A percentile compares a stretch with the other conserved stretches of the same genome.
Evolutionary conservation across 2,113 vertebrate species (phyloP).

Genomic region (Poeciliopsis prolifica): DNA sequence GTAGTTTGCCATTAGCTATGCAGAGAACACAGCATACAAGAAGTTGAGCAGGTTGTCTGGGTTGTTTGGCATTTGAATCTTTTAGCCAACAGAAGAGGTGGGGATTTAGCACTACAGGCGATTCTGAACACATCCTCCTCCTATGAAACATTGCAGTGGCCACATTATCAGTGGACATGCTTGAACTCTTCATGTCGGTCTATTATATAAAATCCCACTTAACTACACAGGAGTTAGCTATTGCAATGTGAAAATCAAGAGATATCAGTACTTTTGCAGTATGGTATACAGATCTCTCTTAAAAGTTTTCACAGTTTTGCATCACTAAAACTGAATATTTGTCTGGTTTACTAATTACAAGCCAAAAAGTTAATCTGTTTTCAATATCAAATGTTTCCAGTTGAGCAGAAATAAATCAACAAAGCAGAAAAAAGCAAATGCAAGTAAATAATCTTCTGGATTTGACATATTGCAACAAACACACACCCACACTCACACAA

Average conservation of each 20-base stretch:
- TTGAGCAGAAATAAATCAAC: neutral
- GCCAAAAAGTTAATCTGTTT: neutral
- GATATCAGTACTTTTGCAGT: neutral
- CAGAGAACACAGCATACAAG: neutral
- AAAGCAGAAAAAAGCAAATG: slow-evolving; percentile 4
- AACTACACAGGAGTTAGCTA: neutral
- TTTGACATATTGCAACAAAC: neutral
- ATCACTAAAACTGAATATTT: too few relatives aligned
- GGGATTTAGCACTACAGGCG: neutral
- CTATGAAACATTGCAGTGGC: neutral
- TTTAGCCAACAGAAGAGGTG: neutral
- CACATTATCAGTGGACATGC: neutral
- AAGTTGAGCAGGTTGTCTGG: neutral
- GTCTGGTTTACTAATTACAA: too few relatives aligned
- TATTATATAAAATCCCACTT: neutral
- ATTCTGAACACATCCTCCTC: neutral
- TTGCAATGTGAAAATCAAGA: neutral
- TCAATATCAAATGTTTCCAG: neutral
- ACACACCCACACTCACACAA: neutral
- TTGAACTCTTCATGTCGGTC: neutral
- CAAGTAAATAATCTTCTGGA: neutral
- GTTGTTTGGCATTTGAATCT: neutral
- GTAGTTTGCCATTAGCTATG: neutral
- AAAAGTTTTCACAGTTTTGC: too few relatives aligned
- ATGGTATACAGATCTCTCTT: too few relatives aligned